A percentile compares a stretch with the other conserved stretches of the same genome.
Evolutionary conservation across 2,797 vertebrate genomes (phyloP).

Genomic region (Buceros bicornis): DNA sequence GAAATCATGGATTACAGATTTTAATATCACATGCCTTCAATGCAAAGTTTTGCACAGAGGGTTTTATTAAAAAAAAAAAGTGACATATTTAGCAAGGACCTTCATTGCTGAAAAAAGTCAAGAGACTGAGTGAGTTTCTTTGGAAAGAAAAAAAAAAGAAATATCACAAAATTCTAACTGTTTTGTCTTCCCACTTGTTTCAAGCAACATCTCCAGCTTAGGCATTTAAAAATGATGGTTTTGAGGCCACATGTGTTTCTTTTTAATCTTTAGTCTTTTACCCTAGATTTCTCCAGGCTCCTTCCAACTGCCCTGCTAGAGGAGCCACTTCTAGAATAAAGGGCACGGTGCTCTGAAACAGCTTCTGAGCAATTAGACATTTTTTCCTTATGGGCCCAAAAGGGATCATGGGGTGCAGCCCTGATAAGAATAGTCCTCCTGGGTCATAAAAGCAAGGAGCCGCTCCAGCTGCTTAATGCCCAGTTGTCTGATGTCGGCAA

Average conservation of each 20-base stretch:
- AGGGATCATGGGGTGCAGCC: neutral
- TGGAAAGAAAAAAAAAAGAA: neutral
- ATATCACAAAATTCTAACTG: neutral
- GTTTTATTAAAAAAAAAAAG: neutral
- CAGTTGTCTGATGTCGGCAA: constrained; percentile 37
- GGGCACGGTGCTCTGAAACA: neutral
- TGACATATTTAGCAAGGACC: neutral
- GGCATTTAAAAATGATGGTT: neutral
- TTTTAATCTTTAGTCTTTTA: neutral
- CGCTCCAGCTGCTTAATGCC: constrained; percentile 3
- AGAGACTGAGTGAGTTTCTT: neutral
- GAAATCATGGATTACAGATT: neutral
- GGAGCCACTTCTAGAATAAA: neutral
- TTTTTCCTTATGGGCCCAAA: constrained; percentile 11
- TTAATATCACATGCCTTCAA: neutral
- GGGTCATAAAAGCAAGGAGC: constrained; percentile 37
- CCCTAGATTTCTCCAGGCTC: neutral
- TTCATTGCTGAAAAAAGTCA: neutral
- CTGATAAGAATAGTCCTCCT: constrained; percentile 47
- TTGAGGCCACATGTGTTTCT: neutral
- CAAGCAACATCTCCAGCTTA: neutral
- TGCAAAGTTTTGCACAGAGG: neutral
- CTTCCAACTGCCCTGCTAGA: neutral
- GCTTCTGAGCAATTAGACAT: neutral
- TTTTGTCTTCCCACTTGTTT: neutral